phyloP scores from a whole-genome alignment of 1,140 invertebrate species.

The Pseudomyrmex dendroicus region DNA sequence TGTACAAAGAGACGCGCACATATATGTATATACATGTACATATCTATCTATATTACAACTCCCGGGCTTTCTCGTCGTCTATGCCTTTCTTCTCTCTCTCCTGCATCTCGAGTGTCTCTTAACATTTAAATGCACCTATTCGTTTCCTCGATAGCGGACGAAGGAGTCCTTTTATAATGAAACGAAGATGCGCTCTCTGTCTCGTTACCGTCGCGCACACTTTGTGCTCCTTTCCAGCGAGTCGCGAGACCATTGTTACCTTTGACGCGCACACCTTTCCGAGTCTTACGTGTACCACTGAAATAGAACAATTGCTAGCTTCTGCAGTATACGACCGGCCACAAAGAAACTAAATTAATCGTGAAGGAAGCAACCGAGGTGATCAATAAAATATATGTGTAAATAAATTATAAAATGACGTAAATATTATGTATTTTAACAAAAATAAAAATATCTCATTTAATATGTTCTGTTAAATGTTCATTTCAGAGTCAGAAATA shows the following conservation, averaged over 20 bases:
- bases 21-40: conserved; percentile 14
- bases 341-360: neutral
- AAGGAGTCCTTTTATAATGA: conserved; percentile 24
- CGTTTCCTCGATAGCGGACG: conserved; percentile 38
- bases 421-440: conserved; percentile 2
- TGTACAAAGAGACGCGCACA: neutral
- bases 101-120: conserved; percentile 66
- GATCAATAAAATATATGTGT: neutral
- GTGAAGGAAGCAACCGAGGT: neutral
- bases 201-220: neutral
- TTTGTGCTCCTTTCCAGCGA: conserved; percentile 22
- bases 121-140: conserved; percentile 71
- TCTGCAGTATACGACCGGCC: neutral
- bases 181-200: conserved; percentile 42
- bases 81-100: conserved; percentile 7
- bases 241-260: conserved; percentile 31
- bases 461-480: neutral
- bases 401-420: neutral
- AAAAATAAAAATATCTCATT: conserved; percentile 4
- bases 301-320: conserved; percentile 31
- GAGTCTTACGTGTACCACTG: conserved; percentile 17
- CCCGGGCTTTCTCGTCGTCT: conserved; percentile 28
- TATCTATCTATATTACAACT: conserved; percentile 54
- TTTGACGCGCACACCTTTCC: conserved; percentile 15
- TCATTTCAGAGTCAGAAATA: neutral